Conservation (phyloP, 2,888 invertebrate species). For the Caenorhabditis sinica region DNA sequence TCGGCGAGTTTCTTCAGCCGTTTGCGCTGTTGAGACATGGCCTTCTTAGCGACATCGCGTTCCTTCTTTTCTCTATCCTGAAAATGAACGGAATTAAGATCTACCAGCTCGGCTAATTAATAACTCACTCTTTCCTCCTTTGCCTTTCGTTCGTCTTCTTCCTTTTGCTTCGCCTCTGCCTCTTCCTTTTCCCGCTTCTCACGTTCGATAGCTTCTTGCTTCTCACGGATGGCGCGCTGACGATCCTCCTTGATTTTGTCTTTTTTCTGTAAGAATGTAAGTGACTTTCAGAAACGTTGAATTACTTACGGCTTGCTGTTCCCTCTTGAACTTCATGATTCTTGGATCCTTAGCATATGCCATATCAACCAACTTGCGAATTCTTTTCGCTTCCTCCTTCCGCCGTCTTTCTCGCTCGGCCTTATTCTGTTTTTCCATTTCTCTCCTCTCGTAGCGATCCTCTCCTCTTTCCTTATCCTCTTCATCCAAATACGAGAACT, state of each 20-base stretch:
- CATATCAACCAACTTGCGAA: constrained; percentile 93
- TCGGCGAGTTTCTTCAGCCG: constrained; percentile 89
- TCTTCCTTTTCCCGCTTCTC: constrained; percentile 76
- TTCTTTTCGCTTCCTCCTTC: constrained; percentile 96
- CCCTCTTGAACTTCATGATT: constrained; percentile 93
- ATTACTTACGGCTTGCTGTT: constrained; percentile 91
- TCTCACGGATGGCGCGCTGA: constrained; percentile 63
- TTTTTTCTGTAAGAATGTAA: constrained; percentile 66
- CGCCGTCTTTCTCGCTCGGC: constrained; percentile 93
- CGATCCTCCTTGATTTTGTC: constrained; percentile 71
- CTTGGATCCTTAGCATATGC: constrained; percentile 96
- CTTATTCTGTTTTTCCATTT: constrained; percentile 99
- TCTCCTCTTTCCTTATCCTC: constrained; percentile 98
- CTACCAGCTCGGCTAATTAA: no score
- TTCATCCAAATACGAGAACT: constrained; percentile 97
- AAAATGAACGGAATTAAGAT: constrained; percentile 4
- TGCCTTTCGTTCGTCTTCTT: constrained; percentile 65
- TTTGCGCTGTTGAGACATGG: constrained; percentile 90
- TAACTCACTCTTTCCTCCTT: constrained; percentile 60
- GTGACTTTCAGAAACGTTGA: not conserved
- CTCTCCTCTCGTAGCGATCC: constrained; percentile 94
- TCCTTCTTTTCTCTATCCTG: constrained; percentile 81
- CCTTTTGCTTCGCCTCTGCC: constrained; percentile 70
- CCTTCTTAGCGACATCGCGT: constrained; percentile 83
- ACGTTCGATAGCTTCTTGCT: constrained; percentile 70